phyloP scores from a whole-genome alignment of 2,888 invertebrate species.

The Rhagophthalmus giganteus region DNA sequence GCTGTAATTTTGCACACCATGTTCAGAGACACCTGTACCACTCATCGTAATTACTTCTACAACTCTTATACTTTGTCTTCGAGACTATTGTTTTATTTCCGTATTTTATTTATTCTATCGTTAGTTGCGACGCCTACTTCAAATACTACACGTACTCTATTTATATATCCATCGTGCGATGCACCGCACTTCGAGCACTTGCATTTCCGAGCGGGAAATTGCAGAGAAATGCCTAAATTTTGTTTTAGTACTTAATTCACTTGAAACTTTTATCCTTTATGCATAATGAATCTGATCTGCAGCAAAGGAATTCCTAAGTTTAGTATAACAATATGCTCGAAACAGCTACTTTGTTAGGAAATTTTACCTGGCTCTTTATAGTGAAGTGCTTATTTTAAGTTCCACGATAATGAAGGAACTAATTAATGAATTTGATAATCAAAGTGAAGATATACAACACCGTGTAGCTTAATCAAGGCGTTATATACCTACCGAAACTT shows the following conservation, averaged over 20 bases:
- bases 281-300: slow-evolving; percentile 23
- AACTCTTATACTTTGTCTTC: slow-evolving; percentile 36
- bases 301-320: slow-evolving; percentile 24
- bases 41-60: slow-evolving; percentile 47
- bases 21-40: slow-evolving; percentile 46
- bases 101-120: slow-evolving; percentile 10
- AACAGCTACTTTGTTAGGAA: slow-evolving; percentile 33
- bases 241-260: slow-evolving; percentile 4
- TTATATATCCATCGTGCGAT: too few species aligned
- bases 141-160: too few species aligned
- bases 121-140: slow-evolving; percentile 3
- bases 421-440: slow-evolving; percentile 32
- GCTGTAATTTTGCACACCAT: slow-evolving; percentile 43
- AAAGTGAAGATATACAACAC: slow-evolving; percentile 26
- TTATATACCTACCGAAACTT: background rate
- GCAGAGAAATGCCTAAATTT: background rate
- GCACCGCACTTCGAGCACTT: too few species aligned
- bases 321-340: slow-evolving; percentile 27
- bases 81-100: slow-evolving; percentile 11
- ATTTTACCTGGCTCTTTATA: slow-evolving; percentile 34
- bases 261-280: slow-evolving; percentile 18
- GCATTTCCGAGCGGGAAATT: too few species aligned
- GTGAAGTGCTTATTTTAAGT: slow-evolving; percentile 32
- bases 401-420: slow-evolving; percentile 27
- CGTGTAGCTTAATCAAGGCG: slow-evolving; percentile 11